Base-by-base conservation (phyloP, 1,140 invertebrate species). In the Camponotus vicinus region DNA sequence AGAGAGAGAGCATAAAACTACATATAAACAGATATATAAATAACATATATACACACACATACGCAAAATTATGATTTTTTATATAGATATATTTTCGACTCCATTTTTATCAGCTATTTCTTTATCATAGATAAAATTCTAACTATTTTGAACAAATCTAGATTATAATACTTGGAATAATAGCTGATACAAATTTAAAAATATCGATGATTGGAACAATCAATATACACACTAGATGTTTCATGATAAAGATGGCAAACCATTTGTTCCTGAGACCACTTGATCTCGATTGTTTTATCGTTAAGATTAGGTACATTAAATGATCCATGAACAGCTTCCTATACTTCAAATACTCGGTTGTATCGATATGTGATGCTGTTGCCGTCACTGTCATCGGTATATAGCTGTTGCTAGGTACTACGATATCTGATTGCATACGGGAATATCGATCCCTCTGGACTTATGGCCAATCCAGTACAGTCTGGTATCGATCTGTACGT, bases 361-460 rank as follows among this genome's bases (percentile, higher is more conserved):
- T 89, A 89, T 86, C 90, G 89, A 92, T 89, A 83, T 77, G 61
- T 45, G 79, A 85, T 86, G 86, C 76, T 73, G 85, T 75, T 59
- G 73, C 78, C 71, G 59, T 42, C 76, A 76, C 64, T 55, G 87
- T 87, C 90, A 84, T 40, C 57, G 71, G 64, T 59, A 45, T 82
- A 70, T 89, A 89, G 88, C 70, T 73, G 88, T 89, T 86, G 88
- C 88, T 83, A 77, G 88, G 61, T 86, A 89, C 77, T 78, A 61
- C 88, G 85, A 75, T 87, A 88, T 89, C 88, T 86, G 88, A 90
- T 92, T 91, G 87, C 89, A 87, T 78, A 86, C 75, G 80, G 88
- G 89, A 89, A 90, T 87, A 89, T 89, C 88, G 86, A 85, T 89
- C 88, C 85, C 88, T 40, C 42, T 40, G 85, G 77, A 59, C 57